These are phyloP conservation scores for Caenorhabditis becei DNA, from an alignment of 2,888 invertebrate species.

Conservation along the genomic window DNA sequence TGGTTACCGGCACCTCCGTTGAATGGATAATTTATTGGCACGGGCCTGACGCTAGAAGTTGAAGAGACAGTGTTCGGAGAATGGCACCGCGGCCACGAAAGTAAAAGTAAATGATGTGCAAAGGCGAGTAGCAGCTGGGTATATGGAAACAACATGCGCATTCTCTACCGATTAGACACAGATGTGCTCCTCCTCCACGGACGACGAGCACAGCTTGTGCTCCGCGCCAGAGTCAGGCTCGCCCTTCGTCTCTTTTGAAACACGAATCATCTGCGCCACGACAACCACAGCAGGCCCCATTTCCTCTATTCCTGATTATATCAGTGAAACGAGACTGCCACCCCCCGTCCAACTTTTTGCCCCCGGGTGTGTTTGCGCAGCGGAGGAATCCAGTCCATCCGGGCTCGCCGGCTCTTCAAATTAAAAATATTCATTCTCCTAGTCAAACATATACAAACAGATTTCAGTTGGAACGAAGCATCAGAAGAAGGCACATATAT, in stretches of 20 bases:
- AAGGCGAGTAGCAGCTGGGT: conserved; percentile 62
- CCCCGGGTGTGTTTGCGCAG: conserved; percentile 41
- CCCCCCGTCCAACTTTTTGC: conserved; percentile 35
- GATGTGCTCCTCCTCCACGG: conserved; percentile 51
- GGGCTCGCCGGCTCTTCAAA: conserved; percentile 33
- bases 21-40: conserved; percentile 6
- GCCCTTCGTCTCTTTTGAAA: conserved; percentile 23
- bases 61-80: conserved; percentile 20
- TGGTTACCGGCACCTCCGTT: conserved; percentile 21
- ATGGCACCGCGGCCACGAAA: conserved; percentile 22
- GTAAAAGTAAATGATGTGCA: conserved; percentile 59
- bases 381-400: conserved; percentile 29
- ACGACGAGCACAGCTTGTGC: conserved; percentile 51
- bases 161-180: conserved; percentile 65
- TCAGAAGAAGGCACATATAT: conserved; percentile 51
- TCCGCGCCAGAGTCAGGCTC: conserved; percentile 41
- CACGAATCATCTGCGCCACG: conserved; percentile 48
- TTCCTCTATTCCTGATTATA: conserved; percentile 33
- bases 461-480: conserved; percentile 50
- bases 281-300: conserved; percentile 23
- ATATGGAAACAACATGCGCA: conserved; percentile 63
- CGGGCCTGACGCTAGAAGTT: conserved; percentile 1
- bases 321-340: conserved; percentile 23
- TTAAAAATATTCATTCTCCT: conserved; percentile 52
- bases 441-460: conserved; percentile 42